Evolutionary conservation across 2,797 vertebrate species (phyloP).

Genomic region (Psittacula derbiana): DNA sequence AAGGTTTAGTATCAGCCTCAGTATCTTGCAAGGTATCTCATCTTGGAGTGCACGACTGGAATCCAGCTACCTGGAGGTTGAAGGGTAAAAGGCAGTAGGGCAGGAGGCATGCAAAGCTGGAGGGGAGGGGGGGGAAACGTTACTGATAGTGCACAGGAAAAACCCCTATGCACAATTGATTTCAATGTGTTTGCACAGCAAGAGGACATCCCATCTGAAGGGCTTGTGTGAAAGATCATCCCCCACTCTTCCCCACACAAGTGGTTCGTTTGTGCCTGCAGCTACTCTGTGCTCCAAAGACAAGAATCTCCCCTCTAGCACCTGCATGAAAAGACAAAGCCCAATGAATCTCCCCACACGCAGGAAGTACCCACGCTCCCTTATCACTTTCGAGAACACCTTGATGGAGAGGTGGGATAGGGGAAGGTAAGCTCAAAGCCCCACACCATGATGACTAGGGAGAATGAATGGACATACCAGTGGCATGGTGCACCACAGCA

Average conservation of each 20-base stretch:
- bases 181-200: background rate
- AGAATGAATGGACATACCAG: background rate
- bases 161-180: background rate
- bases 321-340: conserved; percentile 8
- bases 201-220: background rate
- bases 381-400: background rate
- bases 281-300: conserved; percentile 24
- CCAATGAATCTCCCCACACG: background rate
- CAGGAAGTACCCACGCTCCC: conserved; percentile 16
- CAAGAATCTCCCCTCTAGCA: conserved; percentile 36
- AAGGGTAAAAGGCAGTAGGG: background rate
- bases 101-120: conserved; percentile 30
- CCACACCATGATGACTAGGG: background rate
- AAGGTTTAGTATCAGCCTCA: background rate
- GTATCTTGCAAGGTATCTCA: background rate
- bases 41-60: background rate
- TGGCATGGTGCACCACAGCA: rapidly evolving
- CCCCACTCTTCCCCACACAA: conserved; percentile 46
- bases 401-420: background rate
- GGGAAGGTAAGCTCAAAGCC: background rate
- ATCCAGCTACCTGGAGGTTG: background rate
- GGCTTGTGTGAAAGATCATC: conserved; percentile 47
- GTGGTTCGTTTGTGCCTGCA: conserved; percentile 39
- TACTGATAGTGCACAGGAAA: conserved; percentile 20
- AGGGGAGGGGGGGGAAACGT: background rate